A percentile compares a stretch with the other conserved stretches of the same genome.
Evolutionary conservation across 2,888 invertebrate genomes (phyloP).

Genomic region (Mycogona germanica): DNA sequence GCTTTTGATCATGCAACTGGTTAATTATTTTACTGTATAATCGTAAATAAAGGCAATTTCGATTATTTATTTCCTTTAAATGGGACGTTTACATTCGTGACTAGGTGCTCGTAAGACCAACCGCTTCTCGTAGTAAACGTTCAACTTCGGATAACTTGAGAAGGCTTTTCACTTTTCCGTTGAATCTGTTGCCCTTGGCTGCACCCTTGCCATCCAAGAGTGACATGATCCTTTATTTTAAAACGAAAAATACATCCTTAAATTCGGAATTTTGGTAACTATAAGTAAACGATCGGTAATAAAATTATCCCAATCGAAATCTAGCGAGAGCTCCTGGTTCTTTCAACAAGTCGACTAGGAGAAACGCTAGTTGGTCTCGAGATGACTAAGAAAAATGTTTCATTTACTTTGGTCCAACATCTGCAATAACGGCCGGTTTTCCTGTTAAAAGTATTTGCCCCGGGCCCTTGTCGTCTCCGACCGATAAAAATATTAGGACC

Average conservation of each 20-base stretch:
- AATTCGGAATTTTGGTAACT: constrained; percentile 12
- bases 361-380: no score
- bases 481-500: constrained; percentile 52
- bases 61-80: neutral
- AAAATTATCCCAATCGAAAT: constrained; percentile 12
- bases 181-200: constrained; percentile 55
- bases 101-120: neutral
- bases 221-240: constrained; percentile 49
- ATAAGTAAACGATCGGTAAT: constrained; percentile 15
- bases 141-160: constrained; percentile 49
- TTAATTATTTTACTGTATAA: neutral
- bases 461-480: constrained; percentile 52
- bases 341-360: no score
- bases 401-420: constrained; percentile 48
- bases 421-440: constrained; percentile 38
- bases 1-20: constrained; percentile 9
- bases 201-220: constrained; percentile 63
- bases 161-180: constrained; percentile 61
- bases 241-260: constrained; percentile 27
- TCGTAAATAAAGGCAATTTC: neutral
- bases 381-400: no score
- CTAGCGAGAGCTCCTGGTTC: constrained; percentile 1
- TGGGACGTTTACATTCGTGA: no score
- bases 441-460: constrained; percentile 44
- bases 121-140: constrained; percentile 28